Evolutionary conservation across 1,140 invertebrate species (phyloP), one percentile per base, ranked within the genome.

Genomic region (Globodera rostochiensis): DNA sequence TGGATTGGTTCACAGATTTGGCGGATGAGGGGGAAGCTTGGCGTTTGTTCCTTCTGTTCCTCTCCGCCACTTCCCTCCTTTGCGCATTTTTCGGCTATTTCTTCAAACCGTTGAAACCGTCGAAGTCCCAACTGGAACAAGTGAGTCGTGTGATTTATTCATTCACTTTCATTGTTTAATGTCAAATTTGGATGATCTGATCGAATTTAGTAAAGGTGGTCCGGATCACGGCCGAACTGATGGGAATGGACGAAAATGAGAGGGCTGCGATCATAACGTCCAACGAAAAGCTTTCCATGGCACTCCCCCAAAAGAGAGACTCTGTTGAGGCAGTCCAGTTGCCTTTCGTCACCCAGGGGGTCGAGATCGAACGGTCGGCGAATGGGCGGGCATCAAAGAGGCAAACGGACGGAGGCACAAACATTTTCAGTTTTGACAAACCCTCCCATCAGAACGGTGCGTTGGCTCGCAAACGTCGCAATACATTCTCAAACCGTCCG

Each of bases 71-170:
- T 50, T 80, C 86, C 8, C 69, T 86, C 11, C 49, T 86, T 9
- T 80, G 79, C 15, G 80, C 79, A 47, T 78, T 89, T 15, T 86
- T 85, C 74, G 88, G 88, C 21, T 81, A 85, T 57, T 86, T 86
- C n/a, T 89, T 86, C 67, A 88, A 88, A 71, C 82, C 86, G 47
- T 60, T 89, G 25, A 73, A 88, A 75, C 85, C 88, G 36, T 84
- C 84, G 4, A 74, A 86, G 66, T 60, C 80, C 19, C 88, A 89
- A 82, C 73, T 89, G 45, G 84, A 90, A 74, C 79, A 86, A 77
- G 84, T 86, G 79, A 76, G 19, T 15, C 15, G 7, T 53, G 36
- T 36, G 36, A 36, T 36, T 36, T 36, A 36, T 64, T 64, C 19
- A 19, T 19, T 6, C 57, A 15, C 46, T 79, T 57, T 45, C 8